These are phyloP conservation scores for Paramacrobiotus metropolitanus DNA, from an alignment of 1,140 invertebrate genomes.

Conservation along the genomic window DNA sequence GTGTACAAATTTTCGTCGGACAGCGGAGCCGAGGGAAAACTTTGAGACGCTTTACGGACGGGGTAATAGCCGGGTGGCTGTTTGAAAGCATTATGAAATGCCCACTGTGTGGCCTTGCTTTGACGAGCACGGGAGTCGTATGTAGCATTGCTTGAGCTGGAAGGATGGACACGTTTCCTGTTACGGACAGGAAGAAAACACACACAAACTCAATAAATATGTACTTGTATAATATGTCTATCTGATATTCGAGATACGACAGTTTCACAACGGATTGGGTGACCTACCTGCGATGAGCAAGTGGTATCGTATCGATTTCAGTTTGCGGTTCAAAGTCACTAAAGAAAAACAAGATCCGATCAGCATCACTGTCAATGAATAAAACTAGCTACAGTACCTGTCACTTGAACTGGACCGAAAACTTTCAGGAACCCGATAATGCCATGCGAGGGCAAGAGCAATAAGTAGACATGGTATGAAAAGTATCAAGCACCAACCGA, in stretches of 20 bases:
- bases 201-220: background rate
- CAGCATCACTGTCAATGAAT: background rate
- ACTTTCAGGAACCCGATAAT: background rate
- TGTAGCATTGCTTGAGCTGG: background rate
- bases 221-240: background rate
- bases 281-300: background rate
- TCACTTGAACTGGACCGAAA: background rate
- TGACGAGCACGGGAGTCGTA: slow-evolving; percentile 1
- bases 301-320: slow-evolving; percentile 1
- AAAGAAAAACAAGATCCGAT: background rate
- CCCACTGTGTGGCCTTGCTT: slow-evolving; percentile 1
- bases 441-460: background rate
- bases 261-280: background rate
- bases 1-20: background rate
- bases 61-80: background rate
- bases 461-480: background rate
- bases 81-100: slow-evolving; percentile 1
- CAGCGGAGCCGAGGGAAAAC: background rate
- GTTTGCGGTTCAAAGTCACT: background rate
- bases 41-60: background rate
- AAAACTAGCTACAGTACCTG: background rate
- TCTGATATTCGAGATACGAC: background rate
- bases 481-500: background rate
- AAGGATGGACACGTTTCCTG: background rate
- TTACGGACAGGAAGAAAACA: background rate